Percentiles rank a stretch among this genome's conserved stretches.
Evolutionary conservation across 2,888 invertebrate genomes (phyloP).

Genomic region (Caenorhabditis becei): DNA sequence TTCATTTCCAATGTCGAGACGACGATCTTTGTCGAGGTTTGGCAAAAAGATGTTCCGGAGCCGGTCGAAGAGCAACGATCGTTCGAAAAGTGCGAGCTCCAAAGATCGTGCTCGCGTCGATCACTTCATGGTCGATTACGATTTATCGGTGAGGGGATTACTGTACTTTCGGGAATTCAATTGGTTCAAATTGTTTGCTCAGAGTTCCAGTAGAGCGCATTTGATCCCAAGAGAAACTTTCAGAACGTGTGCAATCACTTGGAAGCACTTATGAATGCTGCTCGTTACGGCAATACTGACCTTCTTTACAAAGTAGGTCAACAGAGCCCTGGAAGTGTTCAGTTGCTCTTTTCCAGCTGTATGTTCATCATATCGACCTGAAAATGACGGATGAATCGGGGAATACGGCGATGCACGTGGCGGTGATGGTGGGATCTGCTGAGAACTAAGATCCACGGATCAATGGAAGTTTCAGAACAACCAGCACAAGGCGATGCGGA

Average conservation of each 20-base stretch:
- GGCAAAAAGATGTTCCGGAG: conserved; percentile 54
- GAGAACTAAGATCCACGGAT: neutral
- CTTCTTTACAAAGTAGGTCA: conserved; percentile 55
- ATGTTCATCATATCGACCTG: conserved; percentile 57
- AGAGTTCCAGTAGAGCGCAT: no score
- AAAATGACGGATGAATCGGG: conserved; percentile 60
- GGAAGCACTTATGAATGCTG: conserved; percentile 63
- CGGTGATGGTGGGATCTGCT: conserved; percentile 48
- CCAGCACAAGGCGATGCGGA: conserved; percentile 57
- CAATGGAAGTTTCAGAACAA: conserved; percentile 58
- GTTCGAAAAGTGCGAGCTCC: conserved; percentile 11
- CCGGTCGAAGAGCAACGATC: conserved; percentile 47
- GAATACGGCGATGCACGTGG: conserved; percentile 68
- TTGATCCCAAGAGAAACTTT: no score
- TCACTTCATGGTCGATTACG: conserved; percentile 52
- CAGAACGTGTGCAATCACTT: conserved; percentile 61
- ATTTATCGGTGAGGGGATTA: conserved; percentile 42
- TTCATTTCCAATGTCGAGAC: conserved; percentile 41
- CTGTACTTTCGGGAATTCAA: no score
- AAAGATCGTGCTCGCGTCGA: conserved; percentile 48
- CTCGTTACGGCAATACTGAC: conserved; percentile 60
- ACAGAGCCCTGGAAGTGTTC: no score
- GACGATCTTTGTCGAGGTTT: conserved; percentile 44
- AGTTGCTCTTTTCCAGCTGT: conserved; percentile 39
- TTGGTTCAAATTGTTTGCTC: no score